Evolutionary conservation across 2,888 invertebrate genomes (phyloP), one percentile per base, ranked within the genome.

Genomic region (Calameuta pallipes): DNA sequence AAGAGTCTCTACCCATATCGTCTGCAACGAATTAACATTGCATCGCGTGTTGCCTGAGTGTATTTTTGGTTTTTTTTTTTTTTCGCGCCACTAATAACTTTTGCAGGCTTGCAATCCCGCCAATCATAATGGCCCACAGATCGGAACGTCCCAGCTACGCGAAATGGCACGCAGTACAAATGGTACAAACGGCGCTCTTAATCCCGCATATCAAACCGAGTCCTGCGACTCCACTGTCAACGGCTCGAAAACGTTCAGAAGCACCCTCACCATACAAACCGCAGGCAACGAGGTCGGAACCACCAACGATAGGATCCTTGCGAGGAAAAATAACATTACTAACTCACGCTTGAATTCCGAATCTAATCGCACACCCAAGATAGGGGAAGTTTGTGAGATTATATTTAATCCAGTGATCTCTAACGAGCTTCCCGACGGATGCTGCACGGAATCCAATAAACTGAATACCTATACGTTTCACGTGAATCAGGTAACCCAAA

Each of bases 261-360:
- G 90, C 81, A 91, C 90, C 35, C 87, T 91, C 82, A 91, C 89
- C 83, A 91, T 91, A 80, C 89, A 88, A 81, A 90, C 91, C 56
- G 56, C 56, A 69, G 86, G 84, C 41, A 74, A 87, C 83, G 79
- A 79, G 79, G 79, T 79, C 74, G 83, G 82, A 79, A 87, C 84
- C 81, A 89, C 87, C 85, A 87, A 85, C 89, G 86, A 87, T 84
- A 85, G 83, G 35, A 77, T 78, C 77, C 56, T 56, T 56, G 56
- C 56, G 56, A 56, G 56, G 31, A 11, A 31, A 31, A 71, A 71
- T 71, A 71, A 71, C 33, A 13, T 71, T 9, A 71, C 71, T 71
- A 71, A 71, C 31, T 33, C 76, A 74, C 74, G 76, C 78, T 77
- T 33, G 74, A 69, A 34, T 75, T 30, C 30, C 35, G 36, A 36